Conservation (phyloP, 53 echinoderm and acorn worm species). For the Henricia sp. region DNA sequence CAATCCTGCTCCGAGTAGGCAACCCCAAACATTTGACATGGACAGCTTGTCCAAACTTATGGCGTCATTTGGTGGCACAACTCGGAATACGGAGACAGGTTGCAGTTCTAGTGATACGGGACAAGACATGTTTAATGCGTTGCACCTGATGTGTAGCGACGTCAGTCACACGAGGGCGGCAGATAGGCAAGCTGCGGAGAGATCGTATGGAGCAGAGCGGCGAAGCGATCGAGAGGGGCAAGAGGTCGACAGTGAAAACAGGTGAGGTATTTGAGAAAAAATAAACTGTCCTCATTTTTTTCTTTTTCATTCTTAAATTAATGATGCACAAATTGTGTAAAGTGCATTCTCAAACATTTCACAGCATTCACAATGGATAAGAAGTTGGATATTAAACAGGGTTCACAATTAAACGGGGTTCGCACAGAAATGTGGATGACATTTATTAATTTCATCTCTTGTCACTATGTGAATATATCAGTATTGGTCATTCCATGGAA, state of each 20-base stretch:
- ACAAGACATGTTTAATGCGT: constrained; percentile 65
- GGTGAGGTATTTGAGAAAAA: too few relatives aligned
- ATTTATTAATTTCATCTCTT: too few relatives aligned
- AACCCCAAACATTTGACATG: not conserved
- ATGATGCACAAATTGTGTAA: too few relatives aligned
- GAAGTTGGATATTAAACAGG: too few relatives aligned
- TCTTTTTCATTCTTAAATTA: too few relatives aligned
- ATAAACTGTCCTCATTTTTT: too few relatives aligned
- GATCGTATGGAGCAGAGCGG: constrained; percentile 3
- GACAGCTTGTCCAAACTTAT: constrained; percentile 29
- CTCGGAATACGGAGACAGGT: not conserved
- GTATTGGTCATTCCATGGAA: too few relatives aligned
- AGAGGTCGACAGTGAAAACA: not conserved
- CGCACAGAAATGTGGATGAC: too few relatives aligned
- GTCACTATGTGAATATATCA: too few relatives aligned
- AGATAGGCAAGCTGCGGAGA: constrained; percentile 48
- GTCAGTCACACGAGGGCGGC: constrained; percentile 72
- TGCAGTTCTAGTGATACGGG: not conserved
- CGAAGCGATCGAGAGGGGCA: not conserved
- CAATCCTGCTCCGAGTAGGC: not conserved
- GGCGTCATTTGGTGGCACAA: constrained; percentile 4
- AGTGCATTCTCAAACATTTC: too few relatives aligned
- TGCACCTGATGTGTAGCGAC: constrained; percentile 78
- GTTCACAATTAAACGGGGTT: too few relatives aligned
- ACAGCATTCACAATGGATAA: too few relatives aligned